Evolutionary conservation across 2,797 vertebrate genomes (phyloP).

Genomic region (Glossophaga mutica): DNA sequence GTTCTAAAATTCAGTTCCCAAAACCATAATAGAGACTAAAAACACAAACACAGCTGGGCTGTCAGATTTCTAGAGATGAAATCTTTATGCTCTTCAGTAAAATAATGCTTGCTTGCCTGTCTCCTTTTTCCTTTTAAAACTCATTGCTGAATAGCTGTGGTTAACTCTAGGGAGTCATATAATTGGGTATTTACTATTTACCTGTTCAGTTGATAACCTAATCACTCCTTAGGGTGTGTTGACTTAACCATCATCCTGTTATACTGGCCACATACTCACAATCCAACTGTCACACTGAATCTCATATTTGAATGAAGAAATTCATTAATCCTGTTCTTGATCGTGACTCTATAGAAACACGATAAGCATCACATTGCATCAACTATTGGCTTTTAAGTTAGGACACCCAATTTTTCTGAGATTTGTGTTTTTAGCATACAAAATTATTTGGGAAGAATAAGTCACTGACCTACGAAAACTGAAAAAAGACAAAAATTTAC

Average conservation of each 20-base stretch:
- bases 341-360: not conserved
- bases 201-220: not conserved
- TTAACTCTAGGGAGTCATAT: slow-evolving; percentile 1
- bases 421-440: slow-evolving; percentile 48
- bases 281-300: slow-evolving; percentile 12
- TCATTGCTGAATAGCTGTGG: slow-evolving; percentile 36
- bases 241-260: not conserved
- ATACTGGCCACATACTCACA: not conserved
- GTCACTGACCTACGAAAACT: slow-evolving; percentile 30
- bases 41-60: not conserved
- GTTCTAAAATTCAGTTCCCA: slow-evolving; percentile 26
- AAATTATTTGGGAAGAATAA: slow-evolving; percentile 57
- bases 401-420: slow-evolving; percentile 30
- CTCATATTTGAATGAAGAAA: slow-evolving; percentile 21
- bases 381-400: slow-evolving; percentile 32
- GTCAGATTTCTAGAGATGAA: slow-evolving; percentile 13
- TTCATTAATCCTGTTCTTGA: slow-evolving; percentile 27
- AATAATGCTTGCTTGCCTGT: not conserved
- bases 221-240: not conserved
- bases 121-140: not conserved
- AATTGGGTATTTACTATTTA: slow-evolving; percentile 20
- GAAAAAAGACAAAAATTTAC: slow-evolving; percentile 14
- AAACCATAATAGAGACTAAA: slow-evolving; percentile 21
- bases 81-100: slow-evolving; percentile 26
- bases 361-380: not conserved